A percentile compares a stretch with the other conserved stretches of the same genome.
phyloP scores from a whole-genome alignment of 2,797 vertebrate genomes.

The Smutsia temminckii region DNA sequence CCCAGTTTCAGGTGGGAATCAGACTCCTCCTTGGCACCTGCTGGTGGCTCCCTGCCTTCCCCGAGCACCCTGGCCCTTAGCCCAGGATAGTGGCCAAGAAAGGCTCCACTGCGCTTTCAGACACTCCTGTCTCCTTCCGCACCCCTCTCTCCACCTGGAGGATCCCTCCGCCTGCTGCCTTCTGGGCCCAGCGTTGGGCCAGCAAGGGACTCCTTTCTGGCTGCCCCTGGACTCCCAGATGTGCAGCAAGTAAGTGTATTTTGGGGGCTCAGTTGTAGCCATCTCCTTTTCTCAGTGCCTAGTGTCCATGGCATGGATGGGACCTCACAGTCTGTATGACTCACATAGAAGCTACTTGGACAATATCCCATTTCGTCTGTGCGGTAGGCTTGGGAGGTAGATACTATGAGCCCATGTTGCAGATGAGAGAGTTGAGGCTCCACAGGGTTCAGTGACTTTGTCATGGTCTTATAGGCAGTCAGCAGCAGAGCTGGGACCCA shows the following conservation, averaged over 20 bases:
- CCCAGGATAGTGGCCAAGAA: not conserved
- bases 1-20: conserved; percentile 31
- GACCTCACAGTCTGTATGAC: fast-evolving
- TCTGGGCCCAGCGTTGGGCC: not conserved
- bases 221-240: not conserved
- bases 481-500: not conserved
- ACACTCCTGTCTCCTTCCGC: not conserved
- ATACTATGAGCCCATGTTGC: not conserved
- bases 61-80: not conserved
- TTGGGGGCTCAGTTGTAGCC: not conserved
- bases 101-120: not conserved
- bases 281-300: not conserved
- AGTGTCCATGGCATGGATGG: fast-evolving
- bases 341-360: not conserved
- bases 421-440: not conserved
- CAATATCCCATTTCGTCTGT: not conserved
- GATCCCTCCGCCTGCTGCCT: not conserved
- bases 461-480: not conserved
- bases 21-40: conserved; percentile 16
- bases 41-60: not conserved
- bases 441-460: not conserved
- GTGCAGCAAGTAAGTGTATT: not conserved
- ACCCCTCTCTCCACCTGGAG: no score
- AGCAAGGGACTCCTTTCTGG: not conserved
- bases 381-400: not conserved